Percentiles rank a stretch among this genome's conserved stretches.
Evolutionary conservation across 2,797 vertebrate genomes (phyloP).

Genomic region (Artibeus lituratus): DNA sequence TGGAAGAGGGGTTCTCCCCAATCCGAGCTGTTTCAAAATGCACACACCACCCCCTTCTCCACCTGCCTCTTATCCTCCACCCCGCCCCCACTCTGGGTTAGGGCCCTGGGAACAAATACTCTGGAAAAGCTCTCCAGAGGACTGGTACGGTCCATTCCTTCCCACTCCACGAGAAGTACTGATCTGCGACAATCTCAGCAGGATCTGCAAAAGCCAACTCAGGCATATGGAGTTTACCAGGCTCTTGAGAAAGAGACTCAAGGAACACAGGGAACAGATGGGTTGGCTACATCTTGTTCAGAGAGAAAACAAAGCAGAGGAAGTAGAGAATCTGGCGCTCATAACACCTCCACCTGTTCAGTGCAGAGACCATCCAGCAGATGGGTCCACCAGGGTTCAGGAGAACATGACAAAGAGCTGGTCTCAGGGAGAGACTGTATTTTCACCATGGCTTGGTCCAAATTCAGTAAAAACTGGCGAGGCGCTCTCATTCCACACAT

Average conservation of each 20-base stretch:
- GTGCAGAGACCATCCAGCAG: background rate
- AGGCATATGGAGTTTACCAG: slow-evolving; percentile 16
- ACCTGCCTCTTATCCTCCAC: background rate
- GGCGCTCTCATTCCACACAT: slow-evolving; percentile 70
- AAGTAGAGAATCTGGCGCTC: slow-evolving; percentile 6
- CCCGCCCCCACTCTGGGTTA: background rate
- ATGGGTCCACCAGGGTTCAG: background rate
- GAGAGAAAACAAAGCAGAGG: slow-evolving; percentile 26
- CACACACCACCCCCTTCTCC: background rate
- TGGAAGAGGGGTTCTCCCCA: background rate
- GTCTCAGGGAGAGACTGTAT: slow-evolving; percentile 35
- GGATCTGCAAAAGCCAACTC: slow-evolving; percentile 32
- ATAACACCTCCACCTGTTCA: background rate
- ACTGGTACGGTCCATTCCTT: background rate
- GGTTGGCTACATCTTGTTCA: background rate
- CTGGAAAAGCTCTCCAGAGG: background rate
- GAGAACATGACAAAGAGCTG: slow-evolving; percentile 24
- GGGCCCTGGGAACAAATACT: background rate
- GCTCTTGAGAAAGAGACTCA: slow-evolving; percentile 5
- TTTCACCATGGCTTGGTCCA: slow-evolving; percentile 58
- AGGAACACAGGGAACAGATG: background rate
- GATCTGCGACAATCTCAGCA: background rate
- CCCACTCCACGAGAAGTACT: background rate
- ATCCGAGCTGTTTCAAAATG: background rate
- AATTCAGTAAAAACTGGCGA: slow-evolving; percentile 74